Evolutionary conservation across 2,113 vertebrate genomes (phyloP).

Genomic region (Apistogramma diplotaenia): DNA sequence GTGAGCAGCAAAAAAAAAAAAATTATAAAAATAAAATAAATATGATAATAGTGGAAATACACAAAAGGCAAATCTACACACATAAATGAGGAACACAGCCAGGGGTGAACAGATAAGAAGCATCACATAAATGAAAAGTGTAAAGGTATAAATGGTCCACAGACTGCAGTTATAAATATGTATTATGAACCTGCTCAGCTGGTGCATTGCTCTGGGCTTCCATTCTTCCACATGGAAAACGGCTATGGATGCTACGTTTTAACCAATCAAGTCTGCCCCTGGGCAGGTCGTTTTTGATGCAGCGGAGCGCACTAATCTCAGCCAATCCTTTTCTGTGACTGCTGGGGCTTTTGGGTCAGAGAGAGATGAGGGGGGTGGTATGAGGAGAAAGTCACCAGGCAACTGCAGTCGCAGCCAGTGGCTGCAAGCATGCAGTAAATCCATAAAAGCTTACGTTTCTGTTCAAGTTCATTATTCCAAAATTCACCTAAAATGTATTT

Average conservation of each 20-base stretch:
- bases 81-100: conserved; percentile 69
- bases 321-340: conserved; percentile 78
- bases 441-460: conserved; percentile 59
- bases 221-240: conserved; percentile 67
- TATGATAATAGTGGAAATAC: conserved; percentile 56
- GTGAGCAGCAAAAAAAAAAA: conserved; percentile 44
- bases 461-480: conserved; percentile 55
- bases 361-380: conserved; percentile 62
- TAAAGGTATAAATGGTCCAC: conserved; percentile 65
- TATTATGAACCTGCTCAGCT: conserved; percentile 57
- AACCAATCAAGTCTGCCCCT: conserved; percentile 86
- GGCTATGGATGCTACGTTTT: conserved; percentile 73
- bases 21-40: conserved; percentile 50
- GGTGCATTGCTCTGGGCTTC: conserved; percentile 45
- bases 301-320: conserved; percentile 81
- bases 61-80: conserved; percentile 61
- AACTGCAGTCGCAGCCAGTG: conserved; percentile 66
- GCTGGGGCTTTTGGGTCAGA: conserved; percentile 75
- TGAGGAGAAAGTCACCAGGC: conserved; percentile 65
- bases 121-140: conserved; percentile 69
- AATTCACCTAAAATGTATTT: conserved; percentile 74
- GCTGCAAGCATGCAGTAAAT: conserved; percentile 77
- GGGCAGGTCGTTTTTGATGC: conserved; percentile 73
- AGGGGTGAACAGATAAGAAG: conserved; percentile 69
- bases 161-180: conserved; percentile 72